Evolutionary conservation across 2,113 vertebrate genomes (phyloP).

Genomic region (Megaceryle torquata): DNA sequence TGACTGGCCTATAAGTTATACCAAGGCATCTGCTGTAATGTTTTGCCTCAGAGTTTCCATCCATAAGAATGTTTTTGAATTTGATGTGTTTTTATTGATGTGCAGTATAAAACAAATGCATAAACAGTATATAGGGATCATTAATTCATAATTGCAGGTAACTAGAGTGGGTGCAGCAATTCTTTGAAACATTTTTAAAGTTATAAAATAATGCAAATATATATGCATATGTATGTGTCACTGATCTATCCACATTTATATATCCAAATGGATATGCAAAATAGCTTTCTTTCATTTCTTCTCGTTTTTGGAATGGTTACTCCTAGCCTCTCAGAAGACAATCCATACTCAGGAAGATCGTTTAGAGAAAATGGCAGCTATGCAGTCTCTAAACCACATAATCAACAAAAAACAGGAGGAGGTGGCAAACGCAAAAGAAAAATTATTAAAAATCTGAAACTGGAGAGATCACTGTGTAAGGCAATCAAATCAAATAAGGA

Average conservation of each 20-base stretch:
- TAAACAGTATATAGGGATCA: not conserved
- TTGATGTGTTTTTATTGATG: conserved; percentile 9
- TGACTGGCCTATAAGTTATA: not conserved
- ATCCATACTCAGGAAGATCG: not conserved
- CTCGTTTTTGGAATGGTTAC: not conserved
- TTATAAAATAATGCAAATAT: not conserved
- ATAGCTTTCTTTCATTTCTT: not conserved
- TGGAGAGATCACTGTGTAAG: not conserved
- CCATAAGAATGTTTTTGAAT: conserved; percentile 14
- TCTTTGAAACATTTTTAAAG: not conserved
- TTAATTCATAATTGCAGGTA: not conserved
- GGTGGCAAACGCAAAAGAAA: not conserved
- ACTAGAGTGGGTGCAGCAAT: not conserved
- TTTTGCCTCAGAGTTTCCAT: not conserved
- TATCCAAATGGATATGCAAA: not conserved
- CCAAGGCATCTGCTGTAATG: not conserved
- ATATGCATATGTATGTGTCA: not conserved
- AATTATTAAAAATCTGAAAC: not conserved
- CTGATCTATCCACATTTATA: not conserved
- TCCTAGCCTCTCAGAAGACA: not conserved
- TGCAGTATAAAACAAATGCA: conserved; percentile 4
- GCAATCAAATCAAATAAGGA: not conserved
- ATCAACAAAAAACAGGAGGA: not conserved
- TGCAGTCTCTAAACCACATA: not conserved
- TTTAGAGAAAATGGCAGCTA: not conserved